These are phyloP conservation scores for Sclerodermus sp. DNA, from an alignment of 2,888 invertebrate species.

Conservation along the genomic window DNA sequence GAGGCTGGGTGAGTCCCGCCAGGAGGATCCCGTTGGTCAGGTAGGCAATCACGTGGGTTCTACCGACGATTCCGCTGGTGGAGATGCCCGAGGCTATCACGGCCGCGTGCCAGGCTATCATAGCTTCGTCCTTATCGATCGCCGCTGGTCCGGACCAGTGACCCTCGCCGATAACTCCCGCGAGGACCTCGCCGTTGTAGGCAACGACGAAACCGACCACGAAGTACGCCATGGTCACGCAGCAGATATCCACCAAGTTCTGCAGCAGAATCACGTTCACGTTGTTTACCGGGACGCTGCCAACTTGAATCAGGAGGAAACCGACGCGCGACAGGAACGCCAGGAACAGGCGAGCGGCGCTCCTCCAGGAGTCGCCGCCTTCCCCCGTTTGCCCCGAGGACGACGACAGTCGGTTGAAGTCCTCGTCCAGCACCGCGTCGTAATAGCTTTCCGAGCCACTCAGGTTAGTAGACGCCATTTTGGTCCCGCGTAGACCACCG, in stretches of 20 bases:
- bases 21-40: conserved; percentile 36
- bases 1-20: conserved; percentile 43
- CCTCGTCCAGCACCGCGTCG: neutral
- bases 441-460: neutral
- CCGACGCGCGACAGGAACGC: conserved; percentile 47
- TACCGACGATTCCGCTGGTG: conserved; percentile 45
- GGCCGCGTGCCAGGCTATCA: conserved; percentile 46
- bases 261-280: conserved; percentile 51
- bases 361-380: conserved; percentile 4
- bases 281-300: conserved; percentile 50
- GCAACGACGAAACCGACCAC: conserved; percentile 45
- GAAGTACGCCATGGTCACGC: conserved; percentile 41
- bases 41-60: conserved; percentile 42
- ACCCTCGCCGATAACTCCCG: conserved; percentile 37
- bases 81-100: conserved; percentile 48
- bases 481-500: no score
- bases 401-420: no score
- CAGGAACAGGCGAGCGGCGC: conserved; percentile 24
- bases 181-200: conserved; percentile 37
- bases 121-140: conserved; percentile 33
- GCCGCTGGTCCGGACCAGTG: conserved; percentile 35
- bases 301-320: conserved; percentile 48
- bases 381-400: no score
- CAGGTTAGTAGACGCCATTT: no score
- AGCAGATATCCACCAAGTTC: conserved; percentile 49